Evolutionary conservation across 2,797 vertebrate species (phyloP).

Genomic region (Hozukius guyotensis): DNA sequence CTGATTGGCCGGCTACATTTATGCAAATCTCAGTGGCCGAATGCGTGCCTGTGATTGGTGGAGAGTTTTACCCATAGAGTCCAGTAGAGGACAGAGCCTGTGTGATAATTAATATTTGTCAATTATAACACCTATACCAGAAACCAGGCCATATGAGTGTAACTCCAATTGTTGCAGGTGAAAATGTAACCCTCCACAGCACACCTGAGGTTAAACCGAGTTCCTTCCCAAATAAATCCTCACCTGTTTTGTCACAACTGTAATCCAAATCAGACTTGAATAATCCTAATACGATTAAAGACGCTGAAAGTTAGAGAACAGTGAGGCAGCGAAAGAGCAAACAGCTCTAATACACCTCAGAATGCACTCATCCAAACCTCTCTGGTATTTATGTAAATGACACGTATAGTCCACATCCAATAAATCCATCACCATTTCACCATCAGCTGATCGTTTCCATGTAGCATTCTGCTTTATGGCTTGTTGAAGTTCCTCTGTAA

Average conservation of each 20-base stretch:
- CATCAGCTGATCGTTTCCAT: constrained; percentile 5
- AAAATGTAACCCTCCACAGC: background rate
- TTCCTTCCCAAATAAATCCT: background rate
- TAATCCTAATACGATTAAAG: background rate
- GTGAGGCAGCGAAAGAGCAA: background rate
- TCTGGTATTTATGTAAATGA: constrained; percentile 23
- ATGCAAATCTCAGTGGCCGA: no score
- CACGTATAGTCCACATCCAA: constrained; percentile 4
- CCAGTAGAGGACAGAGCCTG: no score
- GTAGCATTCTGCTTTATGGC: background rate
- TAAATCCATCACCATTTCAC: background rate
- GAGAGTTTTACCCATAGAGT: background rate
- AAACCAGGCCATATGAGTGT: background rate
- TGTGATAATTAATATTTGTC: background rate
- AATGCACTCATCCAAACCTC: background rate
- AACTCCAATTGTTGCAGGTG: background rate
- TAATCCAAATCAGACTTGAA: background rate
- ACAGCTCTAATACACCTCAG: background rate
- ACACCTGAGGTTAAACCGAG: background rate
- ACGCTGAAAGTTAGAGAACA: background rate
- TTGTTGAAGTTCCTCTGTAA: constrained; percentile 36
- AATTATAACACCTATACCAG: background rate
- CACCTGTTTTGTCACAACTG: background rate
- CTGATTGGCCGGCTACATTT: no score
- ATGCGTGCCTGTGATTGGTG: no score